Evolutionary conservation across 2,888 invertebrate genomes (phyloP), one percentile per base, ranked within the genome.

Genomic region (Herminia tarsipennalis): DNA sequence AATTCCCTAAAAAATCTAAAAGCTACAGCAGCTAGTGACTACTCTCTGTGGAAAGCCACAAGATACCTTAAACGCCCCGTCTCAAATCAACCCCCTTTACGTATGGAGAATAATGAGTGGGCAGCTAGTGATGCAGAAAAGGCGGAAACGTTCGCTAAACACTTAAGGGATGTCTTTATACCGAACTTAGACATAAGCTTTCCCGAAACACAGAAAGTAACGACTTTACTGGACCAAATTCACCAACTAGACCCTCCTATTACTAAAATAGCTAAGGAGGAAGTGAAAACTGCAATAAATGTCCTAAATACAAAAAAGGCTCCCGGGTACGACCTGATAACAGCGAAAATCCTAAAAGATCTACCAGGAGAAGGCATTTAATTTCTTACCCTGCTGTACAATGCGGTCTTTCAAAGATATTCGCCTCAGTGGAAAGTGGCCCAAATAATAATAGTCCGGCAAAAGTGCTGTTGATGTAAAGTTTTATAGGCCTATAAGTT

Each of bases 361-460:
- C 9, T 32, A 2, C 32, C 32, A 10, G 20, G 8, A 20, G 32
- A 9, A 20, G 32, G 17, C 1, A 32, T 32, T 3, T 4, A 2
- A 32, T 32, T 20, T 10, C 20, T 52, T 0, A 56, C 48, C 12
- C 13, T 24, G 2, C 14, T 51, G 6, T 54, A 25, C n/a, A 48
- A 51, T n/a, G 44, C 51, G 3, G 44, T 49, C 3, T 12, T 41
- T 9, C 9, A 12, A 18, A 8, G 27, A 1, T 5, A 13, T 28
- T 24, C 20, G n/a, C 35, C 36, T 3, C 42, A 43, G 28, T 54
- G 56, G 51, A 60, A 60, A 36, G 20, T 49, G 5, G 41, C 59
- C 18, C 29, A 47, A 32, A 34, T 50, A 3, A 41, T 39, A 1
- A 53, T 52, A 52, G 14, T 46, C 2, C 2, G 50, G 39, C 0